phyloP scores from a whole-genome alignment of 2,113 vertebrate genomes.

The Pollimyrus isidori region DNA sequence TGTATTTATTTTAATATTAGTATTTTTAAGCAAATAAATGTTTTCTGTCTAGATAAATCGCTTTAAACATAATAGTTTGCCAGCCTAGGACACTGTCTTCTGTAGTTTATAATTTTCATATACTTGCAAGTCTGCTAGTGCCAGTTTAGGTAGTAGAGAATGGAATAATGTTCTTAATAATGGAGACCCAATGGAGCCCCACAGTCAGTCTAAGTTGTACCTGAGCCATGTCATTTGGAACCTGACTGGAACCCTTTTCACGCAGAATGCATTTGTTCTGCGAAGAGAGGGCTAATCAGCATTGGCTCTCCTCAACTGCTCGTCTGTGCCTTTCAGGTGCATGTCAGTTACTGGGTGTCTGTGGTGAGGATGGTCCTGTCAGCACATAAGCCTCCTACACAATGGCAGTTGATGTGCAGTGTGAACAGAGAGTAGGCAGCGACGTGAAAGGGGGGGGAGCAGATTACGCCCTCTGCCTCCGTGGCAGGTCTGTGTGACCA shows the following conservation, averaged over 20 bases:
- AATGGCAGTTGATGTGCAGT: neutral
- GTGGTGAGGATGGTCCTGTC: neutral
- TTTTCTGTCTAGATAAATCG: neutral
- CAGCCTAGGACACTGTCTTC: neutral
- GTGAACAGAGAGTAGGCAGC: neutral
- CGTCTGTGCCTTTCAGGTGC: neutral
- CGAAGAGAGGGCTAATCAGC: neutral
- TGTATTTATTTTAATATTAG: neutral
- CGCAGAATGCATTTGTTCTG: neutral
- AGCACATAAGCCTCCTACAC: neutral
- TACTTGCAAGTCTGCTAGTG: neutral
- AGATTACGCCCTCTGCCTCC: neutral
- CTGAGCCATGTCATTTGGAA: neutral
- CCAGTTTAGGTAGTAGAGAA: neutral
- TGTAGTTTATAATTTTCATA: neutral
- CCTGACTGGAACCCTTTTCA: neutral
- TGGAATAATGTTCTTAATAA: neutral
- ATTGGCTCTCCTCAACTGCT: neutral
- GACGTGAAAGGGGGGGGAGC: neutral
- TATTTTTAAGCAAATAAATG: neutral
- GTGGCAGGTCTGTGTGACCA: neutral
- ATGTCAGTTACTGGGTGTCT: slow-evolving; percentile 4
- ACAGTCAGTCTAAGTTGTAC: neutral
- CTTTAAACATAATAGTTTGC: neutral
- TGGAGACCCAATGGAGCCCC: neutral